Base-by-base conservation (phyloP, 2,797 vertebrate species). In the Notamacropus eugenii region DNA sequence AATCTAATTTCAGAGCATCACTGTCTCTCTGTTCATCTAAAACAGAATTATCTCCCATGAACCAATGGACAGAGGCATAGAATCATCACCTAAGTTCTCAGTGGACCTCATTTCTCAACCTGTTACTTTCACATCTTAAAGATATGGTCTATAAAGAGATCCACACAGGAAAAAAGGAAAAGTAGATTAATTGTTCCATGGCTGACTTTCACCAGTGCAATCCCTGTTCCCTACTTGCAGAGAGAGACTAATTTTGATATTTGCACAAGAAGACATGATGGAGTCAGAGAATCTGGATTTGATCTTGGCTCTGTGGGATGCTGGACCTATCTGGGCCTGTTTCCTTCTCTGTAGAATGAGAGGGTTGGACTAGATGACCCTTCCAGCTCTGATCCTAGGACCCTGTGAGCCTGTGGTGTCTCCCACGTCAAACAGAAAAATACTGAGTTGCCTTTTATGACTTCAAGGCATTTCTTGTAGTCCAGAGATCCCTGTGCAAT, bases 401-500 rank as follows among this genome's bases (percentile, higher is more conserved):
- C 67, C 13, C 10, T 46, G 19, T 40, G 67, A 46, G 19, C 10
- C 67, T 46, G 6, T 24, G 19, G 19, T 24, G 40, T 82, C 40
- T 46, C 22, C 40, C 6, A 40, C n/a, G n/a, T 24, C 67, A 9
- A 24, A 40, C n/a, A 82, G 40, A 82, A 82, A 40, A 40, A 31
- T 55, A 29, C 92, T 54, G 56, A 94, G n/a, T 46, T 46, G 5
- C 3, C 67, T 82, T 82, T 82, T 46, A 24, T 82, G 67, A 40
- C 22, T 46, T 40, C 24, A 82, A 40, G 1, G 5, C n/a, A 74
- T n/a, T 74, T 40, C 27, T 56, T 90, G 11, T 28, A 92, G 54
- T 94, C 90, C 55, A 40, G 91, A 96, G 29, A 67, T 95, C 31
- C 55, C 92, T 92, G 95, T 55, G 90, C 92, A 95, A 97, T 96